A percentile compares a stretch with the other conserved stretches of the same genome.
phyloP scores from a whole-genome alignment of 2,888 invertebrate genomes.

The Globia sparganii region DNA sequence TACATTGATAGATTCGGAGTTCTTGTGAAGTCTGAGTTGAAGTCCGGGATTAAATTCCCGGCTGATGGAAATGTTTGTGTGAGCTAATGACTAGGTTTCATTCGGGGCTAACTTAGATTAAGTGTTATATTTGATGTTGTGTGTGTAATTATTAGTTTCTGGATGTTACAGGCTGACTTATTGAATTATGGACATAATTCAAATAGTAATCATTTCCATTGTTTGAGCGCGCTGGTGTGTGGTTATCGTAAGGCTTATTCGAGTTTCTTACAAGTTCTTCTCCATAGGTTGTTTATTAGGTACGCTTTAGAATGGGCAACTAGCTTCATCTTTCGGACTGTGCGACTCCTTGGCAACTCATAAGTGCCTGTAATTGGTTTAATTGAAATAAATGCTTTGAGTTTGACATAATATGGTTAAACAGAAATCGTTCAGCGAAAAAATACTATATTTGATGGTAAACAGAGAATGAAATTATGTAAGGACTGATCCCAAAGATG shows the following conservation, averaged over 20 bases:
- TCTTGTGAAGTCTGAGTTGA: constrained; percentile 23
- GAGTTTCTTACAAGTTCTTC: not conserved
- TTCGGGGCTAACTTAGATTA: constrained; percentile 18
- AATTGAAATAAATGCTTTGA: no score
- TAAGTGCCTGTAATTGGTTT: no score
- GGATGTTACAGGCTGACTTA: no score
- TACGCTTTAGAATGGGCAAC: not conserved
- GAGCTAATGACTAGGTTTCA: constrained; percentile 1
- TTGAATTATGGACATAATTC: no score
- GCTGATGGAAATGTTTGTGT: constrained; percentile 15
- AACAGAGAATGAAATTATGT: not conserved
- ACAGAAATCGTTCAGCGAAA: no score
- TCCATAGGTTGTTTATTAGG: not conserved
- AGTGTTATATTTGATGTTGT: not conserved
- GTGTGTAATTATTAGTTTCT: no score
- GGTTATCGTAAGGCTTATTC: not conserved
- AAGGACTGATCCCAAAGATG: not conserved
- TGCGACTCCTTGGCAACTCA: no score
- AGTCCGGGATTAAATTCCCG: constrained; percentile 40
- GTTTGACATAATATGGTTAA: not conserved
- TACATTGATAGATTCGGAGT: constrained; percentile 38
- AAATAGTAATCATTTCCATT: no score
- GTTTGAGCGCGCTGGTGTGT: not conserved
- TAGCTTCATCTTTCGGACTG: no score
- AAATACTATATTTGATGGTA: not conserved